A percentile compares a stretch with the other conserved stretches of the same genome.
These are phyloP conservation scores for Rhagonycha lutea DNA, from an alignment of 2,888 invertebrate species.

Conservation along the genomic window DNA sequence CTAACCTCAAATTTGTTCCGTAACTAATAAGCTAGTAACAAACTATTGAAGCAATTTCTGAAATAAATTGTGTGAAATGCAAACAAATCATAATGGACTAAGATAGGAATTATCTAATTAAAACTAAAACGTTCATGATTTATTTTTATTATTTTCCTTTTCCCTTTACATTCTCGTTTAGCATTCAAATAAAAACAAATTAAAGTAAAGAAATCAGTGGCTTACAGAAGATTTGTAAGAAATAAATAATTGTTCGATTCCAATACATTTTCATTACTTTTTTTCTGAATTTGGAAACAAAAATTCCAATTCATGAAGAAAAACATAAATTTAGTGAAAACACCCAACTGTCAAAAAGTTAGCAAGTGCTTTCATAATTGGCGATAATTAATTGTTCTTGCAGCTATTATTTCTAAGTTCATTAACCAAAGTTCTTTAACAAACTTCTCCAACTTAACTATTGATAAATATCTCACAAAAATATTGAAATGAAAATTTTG, in stretches of 20 bases:
- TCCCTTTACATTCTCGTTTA: background rate
- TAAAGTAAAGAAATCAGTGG: background rate
- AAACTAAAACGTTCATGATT: too few relatives aligned
- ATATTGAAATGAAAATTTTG: background rate
- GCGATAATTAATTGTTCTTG: constrained; percentile 1
- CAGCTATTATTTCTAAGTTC: background rate
- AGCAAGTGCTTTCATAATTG: background rate
- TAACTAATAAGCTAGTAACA: too few relatives aligned
- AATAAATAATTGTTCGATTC: background rate
- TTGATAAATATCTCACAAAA: background rate
- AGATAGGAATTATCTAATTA: too few relatives aligned
- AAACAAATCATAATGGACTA: too few relatives aligned
- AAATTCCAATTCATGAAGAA: background rate
- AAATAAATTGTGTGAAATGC: too few relatives aligned
- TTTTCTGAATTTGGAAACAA: background rate
- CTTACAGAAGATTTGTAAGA: background rate
- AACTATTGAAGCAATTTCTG: too few relatives aligned
- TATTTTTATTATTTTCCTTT: background rate
- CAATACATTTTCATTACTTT: background rate
- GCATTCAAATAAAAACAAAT: background rate
- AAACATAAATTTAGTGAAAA: background rate
- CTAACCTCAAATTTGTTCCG: too few relatives aligned
- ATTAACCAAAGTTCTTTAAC: background rate
- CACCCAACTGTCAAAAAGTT: background rate
- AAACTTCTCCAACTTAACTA: background rate